These are phyloP conservation scores for Boulengeromyrus knoepffleri DNA, from an alignment of 2,113 vertebrate genomes.

Conservation along the genomic window DNA sequence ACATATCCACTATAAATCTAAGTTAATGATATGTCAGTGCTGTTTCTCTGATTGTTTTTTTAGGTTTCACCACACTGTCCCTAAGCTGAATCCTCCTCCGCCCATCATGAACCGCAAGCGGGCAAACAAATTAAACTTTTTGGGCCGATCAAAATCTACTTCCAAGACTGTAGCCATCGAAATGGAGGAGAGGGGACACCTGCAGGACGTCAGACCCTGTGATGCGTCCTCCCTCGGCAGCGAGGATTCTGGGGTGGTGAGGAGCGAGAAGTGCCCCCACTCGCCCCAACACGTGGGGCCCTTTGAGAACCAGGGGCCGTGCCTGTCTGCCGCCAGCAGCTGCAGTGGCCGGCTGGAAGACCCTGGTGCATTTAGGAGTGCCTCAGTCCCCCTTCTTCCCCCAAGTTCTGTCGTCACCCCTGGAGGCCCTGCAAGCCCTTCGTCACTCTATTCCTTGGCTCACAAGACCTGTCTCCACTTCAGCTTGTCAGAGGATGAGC, in stretches of 20 bases:
- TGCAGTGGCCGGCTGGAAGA: constrained; percentile 50
- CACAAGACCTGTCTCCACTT: constrained; percentile 73
- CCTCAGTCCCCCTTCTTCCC: not conserved
- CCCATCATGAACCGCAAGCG: constrained; percentile 64
- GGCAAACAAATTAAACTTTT: constrained; percentile 62
- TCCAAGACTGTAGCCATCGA: not conserved
- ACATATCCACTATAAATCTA: not conserved
- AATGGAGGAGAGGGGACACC: constrained; percentile 46
- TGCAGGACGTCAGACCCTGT: constrained; percentile 55
- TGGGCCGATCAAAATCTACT: constrained; percentile 42
- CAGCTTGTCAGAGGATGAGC: constrained; percentile 75
- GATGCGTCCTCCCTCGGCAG: constrained; percentile 61
- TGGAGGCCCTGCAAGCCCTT: constrained; percentile 33
- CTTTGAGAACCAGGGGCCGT: constrained; percentile 43
- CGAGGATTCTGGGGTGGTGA: constrained; percentile 56
- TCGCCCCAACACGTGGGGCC: constrained; percentile 44
- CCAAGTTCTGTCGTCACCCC: constrained; percentile 17
- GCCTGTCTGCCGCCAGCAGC: constrained; percentile 51
- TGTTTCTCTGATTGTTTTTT: not conserved
- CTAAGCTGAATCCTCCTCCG: constrained; percentile 68
- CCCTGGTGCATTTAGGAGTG: not conserved
- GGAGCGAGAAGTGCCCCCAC: constrained; percentile 53
- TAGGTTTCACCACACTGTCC: constrained; percentile 62
- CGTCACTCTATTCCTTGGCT: constrained; percentile 49
- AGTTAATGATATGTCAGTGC: not conserved